Conservation (phyloP, 2,113 vertebrate species). For the Neogale vison region DNA sequence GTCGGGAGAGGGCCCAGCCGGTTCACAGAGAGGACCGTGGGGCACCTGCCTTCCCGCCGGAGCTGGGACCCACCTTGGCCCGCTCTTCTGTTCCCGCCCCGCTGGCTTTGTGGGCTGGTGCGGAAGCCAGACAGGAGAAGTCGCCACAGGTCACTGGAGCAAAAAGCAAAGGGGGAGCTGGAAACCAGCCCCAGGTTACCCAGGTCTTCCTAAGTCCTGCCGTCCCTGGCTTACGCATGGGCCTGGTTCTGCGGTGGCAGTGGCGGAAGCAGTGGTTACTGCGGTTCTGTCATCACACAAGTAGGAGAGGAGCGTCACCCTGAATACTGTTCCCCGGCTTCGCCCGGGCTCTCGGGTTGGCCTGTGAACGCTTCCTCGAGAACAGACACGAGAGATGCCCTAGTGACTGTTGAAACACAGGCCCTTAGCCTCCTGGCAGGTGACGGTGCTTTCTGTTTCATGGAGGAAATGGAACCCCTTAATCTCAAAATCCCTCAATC, state of each 20-base stretch:
- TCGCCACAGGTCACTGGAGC: not conserved
- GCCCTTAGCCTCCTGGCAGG: not conserved
- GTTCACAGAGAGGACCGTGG: not conserved
- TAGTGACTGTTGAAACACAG: not conserved
- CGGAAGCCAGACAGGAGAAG: not conserved
- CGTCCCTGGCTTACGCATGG: no score
- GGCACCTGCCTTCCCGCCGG: not conserved
- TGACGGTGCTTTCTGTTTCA: not conserved
- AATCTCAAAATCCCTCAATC: rapidly evolving
- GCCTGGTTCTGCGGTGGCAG: not conserved
- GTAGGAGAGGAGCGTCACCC: rapidly evolving
- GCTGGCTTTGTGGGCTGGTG: not conserved
- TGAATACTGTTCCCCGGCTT: not conserved
- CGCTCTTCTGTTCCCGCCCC: not conserved
- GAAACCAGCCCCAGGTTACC: not conserved
- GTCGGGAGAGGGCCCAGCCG: not conserved
- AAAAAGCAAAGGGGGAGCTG: not conserved
- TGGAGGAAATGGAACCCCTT: not conserved
- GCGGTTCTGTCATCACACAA: rapidly evolving
- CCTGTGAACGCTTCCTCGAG: not conserved
- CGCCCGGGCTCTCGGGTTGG: no score
- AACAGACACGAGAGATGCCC: not conserved
- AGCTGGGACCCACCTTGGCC: not conserved
- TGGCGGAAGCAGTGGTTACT: not conserved
- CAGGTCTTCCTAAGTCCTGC: not conserved